Evolutionary conservation across 2,797 vertebrate species (phyloP).

Genomic region (Peromyscus nudipes): DNA sequence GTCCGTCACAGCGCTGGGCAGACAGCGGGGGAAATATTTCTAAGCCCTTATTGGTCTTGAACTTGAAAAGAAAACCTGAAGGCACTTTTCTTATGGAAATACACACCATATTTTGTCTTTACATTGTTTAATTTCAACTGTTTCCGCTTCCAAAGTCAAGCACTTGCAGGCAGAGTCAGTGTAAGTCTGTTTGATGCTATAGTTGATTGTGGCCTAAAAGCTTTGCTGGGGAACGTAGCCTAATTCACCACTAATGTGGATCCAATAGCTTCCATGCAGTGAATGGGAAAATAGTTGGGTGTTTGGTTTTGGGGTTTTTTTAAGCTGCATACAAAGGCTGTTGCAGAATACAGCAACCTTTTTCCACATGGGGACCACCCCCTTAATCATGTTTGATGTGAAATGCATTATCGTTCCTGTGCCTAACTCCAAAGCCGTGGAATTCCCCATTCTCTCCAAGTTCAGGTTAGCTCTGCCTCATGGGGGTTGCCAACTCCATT

Average conservation of each 20-base stretch:
- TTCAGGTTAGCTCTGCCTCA: neutral
- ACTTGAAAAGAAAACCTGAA: conserved; percentile 34
- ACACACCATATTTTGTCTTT: conserved; percentile 34
- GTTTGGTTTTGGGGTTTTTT: neutral
- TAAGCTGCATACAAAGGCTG: neutral
- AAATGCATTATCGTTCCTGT: neutral
- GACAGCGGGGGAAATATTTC: neutral
- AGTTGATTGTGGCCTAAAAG: conserved; percentile 57
- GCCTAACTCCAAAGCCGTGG: neutral
- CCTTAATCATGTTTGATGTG: conserved; percentile 39
- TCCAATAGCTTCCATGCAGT: conserved; percentile 35
- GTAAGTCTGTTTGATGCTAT: conserved; percentile 17
- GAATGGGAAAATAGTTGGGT: conserved; percentile 22
- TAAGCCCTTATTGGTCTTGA: conserved; percentile 56
- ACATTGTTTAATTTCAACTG: conserved; percentile 69
- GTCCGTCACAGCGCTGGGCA: neutral
- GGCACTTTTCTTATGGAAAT: conserved; percentile 36
- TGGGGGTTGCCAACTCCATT: neutral
- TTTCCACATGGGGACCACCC: neutral
- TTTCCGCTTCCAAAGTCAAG: conserved; percentile 58
- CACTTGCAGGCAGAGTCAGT: neutral
- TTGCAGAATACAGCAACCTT: neutral
- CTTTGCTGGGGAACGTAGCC: neutral
- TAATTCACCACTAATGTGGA: neutral
- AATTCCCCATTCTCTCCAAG: neutral